Percentiles rank a stretch among this genome's conserved stretches.
phyloP scores from a whole-genome alignment of 2,797 vertebrate species.

The Peromyscus nudipes region DNA sequence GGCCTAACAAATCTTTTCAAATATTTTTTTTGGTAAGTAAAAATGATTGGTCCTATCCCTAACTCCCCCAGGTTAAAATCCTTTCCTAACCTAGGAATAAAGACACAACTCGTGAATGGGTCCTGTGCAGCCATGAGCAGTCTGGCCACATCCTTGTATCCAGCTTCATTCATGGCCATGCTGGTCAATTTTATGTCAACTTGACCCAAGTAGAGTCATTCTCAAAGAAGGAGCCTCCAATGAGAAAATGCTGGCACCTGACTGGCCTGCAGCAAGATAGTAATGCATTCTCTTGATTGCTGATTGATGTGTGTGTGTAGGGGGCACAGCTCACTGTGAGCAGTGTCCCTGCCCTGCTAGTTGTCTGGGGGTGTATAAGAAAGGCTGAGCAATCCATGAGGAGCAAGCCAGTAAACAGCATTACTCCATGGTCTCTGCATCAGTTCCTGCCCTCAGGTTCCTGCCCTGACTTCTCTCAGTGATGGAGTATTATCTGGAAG shows the following conservation, averaged over 20 bases:
- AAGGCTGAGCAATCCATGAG: not conserved
- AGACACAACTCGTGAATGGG: not conserved
- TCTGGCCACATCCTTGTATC: not conserved
- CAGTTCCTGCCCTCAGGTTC: not conserved
- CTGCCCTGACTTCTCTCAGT: not conserved
- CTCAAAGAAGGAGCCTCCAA: not conserved
- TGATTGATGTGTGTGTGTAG: not conserved
- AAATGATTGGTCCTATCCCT: not conserved
- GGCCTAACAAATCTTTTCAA: slow-evolving; percentile 24
- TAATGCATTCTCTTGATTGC: not conserved
- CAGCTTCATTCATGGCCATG: not conserved
- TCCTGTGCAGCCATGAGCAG: not conserved
- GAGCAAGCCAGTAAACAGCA: not conserved
- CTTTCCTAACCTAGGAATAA: not conserved
- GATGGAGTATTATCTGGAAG: not conserved
- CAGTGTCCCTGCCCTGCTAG: no score
- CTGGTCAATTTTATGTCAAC: not conserved
- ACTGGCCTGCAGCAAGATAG: not conserved
- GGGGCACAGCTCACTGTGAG: no score
- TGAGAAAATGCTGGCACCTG: no score
- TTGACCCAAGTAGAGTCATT: not conserved
- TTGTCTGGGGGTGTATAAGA: not conserved
- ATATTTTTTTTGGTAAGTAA: not conserved
- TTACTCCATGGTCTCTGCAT: not conserved
- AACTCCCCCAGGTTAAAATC: not conserved